Evolutionary conservation across 2,888 invertebrate genomes (phyloP), one percentile per base, ranked within the genome.

Genomic region (Octonoba sinensis): DNA sequence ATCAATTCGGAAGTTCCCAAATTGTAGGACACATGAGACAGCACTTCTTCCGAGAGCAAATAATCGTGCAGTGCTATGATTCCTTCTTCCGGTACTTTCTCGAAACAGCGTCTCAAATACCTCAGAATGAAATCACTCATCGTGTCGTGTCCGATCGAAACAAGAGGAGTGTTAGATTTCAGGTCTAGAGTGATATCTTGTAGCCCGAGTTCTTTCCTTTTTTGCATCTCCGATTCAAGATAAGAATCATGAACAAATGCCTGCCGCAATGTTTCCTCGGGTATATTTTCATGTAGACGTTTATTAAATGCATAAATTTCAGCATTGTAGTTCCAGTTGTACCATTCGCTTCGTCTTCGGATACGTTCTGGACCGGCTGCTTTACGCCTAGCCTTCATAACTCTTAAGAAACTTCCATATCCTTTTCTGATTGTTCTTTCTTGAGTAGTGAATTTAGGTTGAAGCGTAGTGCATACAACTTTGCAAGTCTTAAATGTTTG

Each of bases 271-370:
- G 93, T 88, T 22, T 91, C 90, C 0, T 91, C 89, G 82, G 95
- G 91, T 87, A 98, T 95, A 4, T 94, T 91, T 90, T 98, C 98
- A 27, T 93, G 92, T 18, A 97, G 89, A 36, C 98, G 91, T 87
- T 93, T 93, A 13, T 93, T 93, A 90, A 97, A 97, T 0, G 97
- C 95, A 89, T 91, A 96, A 2, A 97, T 84, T 89, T 97, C 97
- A 0, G 95, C 92, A 86, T 93, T 92, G 86, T 94, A 92, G 87
- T 96, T 97, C 97, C 97, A 84, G 20, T 69, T 73, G 15, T 20
- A 20, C 65, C 64, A 82, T 16, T 75, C 77, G 46, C 49, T 79
- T 18, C 84, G 62, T 15, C 44, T 71, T 18, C 76, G 62, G 3
- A 64, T 4, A 8, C 64, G 74, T 15, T 74, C 74, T 22, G 83